Conservation (phyloP, 2,888 invertebrate species). For the Andrena hattorfiana region DNA sequence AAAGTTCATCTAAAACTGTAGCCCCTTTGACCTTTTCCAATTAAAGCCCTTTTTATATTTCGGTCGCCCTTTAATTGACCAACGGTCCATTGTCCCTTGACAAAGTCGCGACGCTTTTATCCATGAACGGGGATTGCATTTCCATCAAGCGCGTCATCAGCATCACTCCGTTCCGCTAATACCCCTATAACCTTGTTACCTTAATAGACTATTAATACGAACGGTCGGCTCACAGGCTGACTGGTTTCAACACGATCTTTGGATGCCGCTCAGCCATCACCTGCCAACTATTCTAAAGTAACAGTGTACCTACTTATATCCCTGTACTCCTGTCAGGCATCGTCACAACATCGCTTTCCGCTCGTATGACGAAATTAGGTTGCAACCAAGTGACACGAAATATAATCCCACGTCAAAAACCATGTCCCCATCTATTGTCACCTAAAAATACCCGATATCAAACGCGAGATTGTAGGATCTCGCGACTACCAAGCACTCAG, state of each 20-base stretch:
- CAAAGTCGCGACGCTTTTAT: not conserved
- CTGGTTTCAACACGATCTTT: slow-evolving; percentile 64
- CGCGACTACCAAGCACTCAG: too few species aligned
- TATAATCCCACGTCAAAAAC: too few species aligned
- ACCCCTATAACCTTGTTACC: slow-evolving; percentile 56
- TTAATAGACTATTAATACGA: slow-evolving; percentile 67
- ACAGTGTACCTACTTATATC: slow-evolving; percentile 35
- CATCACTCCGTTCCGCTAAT: slow-evolving; percentile 41
- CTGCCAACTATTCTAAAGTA: slow-evolving; percentile 63
- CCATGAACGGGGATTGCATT: not conserved
- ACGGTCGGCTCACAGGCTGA: slow-evolving; percentile 43
- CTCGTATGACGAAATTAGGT: slow-evolving; percentile 21
- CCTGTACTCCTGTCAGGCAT: slow-evolving; percentile 32
- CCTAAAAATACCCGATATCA: too few species aligned
- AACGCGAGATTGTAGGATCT: too few species aligned
- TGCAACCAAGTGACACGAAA: not conserved
- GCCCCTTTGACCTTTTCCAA: too few species aligned
- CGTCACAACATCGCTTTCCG: slow-evolving; percentile 7
- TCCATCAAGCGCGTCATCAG: not conserved
- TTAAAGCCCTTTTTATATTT: too few species aligned
- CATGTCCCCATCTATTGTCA: too few species aligned
- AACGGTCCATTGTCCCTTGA: too few species aligned
- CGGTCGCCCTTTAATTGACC: too few species aligned
- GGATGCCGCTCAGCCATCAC: slow-evolving; percentile 56
- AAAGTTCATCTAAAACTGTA: too few species aligned